Conservation (phyloP, 2,113 vertebrate species). For the Ptilonorhynchus violaceus region DNA sequence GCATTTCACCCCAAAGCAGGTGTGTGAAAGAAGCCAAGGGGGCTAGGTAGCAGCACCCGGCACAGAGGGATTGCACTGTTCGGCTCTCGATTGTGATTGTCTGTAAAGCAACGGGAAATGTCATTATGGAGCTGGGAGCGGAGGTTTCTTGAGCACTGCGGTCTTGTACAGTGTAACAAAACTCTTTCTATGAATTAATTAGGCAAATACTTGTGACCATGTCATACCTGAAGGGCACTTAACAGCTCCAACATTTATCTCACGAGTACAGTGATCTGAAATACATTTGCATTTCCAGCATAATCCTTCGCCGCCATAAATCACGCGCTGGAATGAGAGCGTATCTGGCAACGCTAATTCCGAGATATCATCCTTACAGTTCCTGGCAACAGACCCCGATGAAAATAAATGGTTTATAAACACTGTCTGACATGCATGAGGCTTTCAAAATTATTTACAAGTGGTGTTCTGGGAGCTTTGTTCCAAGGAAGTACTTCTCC, state of each 20-base stretch:
- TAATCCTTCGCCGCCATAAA: neutral
- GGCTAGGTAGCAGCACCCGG: neutral
- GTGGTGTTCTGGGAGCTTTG: neutral
- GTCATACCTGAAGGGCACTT: constrained; percentile 68
- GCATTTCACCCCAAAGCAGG: neutral
- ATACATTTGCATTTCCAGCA: neutral
- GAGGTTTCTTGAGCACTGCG: neutral
- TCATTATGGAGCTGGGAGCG: neutral
- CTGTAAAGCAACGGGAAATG: neutral
- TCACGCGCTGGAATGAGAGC: constrained; percentile 44
- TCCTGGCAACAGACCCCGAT: constrained; percentile 11
- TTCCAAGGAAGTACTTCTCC: neutral
- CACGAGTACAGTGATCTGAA: neutral
- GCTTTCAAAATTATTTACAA: constrained; percentile 38
- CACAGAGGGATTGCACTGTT: constrained; percentile 31
- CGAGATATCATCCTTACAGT: constrained; percentile 4
- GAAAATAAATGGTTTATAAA: constrained; percentile 42
- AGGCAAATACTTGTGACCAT: constrained; percentile 44
- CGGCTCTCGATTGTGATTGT: neutral
- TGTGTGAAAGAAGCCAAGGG: neutral
- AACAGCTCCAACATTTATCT: constrained; percentile 48
- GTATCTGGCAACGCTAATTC: constrained; percentile 39
- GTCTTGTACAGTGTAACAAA: neutral
- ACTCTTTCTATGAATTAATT: constrained; percentile 4
- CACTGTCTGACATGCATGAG: neutral